Evolutionary conservation across 2,113 vertebrate species (phyloP).

Genomic region (Myrmecobius fasciatus): DNA sequence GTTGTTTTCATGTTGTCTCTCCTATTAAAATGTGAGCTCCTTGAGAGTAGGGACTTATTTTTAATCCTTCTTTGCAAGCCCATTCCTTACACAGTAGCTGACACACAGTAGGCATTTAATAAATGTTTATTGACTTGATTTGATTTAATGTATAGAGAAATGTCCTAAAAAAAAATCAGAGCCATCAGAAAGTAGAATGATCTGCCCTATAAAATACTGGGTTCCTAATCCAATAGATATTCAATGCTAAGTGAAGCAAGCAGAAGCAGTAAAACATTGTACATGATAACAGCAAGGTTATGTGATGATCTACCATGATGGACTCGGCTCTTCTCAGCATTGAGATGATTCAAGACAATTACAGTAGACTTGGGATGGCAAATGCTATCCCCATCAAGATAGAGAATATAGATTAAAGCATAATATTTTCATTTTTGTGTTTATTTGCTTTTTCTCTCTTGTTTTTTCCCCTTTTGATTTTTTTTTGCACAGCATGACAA

Average conservation of each 20-base stretch:
- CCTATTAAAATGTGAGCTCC: background rate
- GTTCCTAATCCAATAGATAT: background rate
- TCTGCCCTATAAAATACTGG: background rate
- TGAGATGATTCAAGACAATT: too few relatives aligned
- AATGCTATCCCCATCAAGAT: too few relatives aligned
- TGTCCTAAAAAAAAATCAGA: background rate
- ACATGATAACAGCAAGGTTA: too few relatives aligned
- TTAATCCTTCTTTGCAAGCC: background rate
- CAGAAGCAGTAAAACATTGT: too few relatives aligned
- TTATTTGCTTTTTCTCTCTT: too few relatives aligned
- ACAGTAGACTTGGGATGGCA: too few relatives aligned
- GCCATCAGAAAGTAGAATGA: background rate
- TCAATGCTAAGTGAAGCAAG: background rate
- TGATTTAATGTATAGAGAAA: background rate
- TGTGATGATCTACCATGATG: too few relatives aligned
- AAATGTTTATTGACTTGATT: background rate
- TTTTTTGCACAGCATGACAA: too few relatives aligned
- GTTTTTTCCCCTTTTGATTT: too few relatives aligned
- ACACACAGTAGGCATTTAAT: background rate
- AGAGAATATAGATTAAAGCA: too few relatives aligned
- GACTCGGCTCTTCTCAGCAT: too few relatives aligned
- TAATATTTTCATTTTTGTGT: too few relatives aligned
- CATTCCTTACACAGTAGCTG: background rate
- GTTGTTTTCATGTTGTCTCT: background rate
- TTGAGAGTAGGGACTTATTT: background rate